Conservation (phyloP, 1,140 invertebrate genomes). For the Psix sp. region DNA sequence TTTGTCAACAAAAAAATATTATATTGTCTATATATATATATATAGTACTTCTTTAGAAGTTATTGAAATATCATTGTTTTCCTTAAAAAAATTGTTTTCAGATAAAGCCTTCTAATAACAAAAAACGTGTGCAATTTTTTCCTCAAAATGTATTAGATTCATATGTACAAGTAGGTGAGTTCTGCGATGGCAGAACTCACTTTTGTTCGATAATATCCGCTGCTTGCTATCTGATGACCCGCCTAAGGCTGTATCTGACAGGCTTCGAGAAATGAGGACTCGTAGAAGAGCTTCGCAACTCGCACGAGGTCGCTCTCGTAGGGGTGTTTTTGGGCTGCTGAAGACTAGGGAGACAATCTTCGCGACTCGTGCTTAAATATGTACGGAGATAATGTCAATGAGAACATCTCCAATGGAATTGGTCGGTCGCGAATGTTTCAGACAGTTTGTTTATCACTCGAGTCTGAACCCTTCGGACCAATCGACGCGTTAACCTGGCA, state of each 20-base stretch:
- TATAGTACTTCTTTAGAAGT: too few relatives aligned
- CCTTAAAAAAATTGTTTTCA: too few relatives aligned
- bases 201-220: slow-evolving; percentile 70
- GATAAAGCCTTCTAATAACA: too few relatives aligned
- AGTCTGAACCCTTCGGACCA: slow-evolving; percentile 66
- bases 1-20: too few relatives aligned
- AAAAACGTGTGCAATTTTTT: too few relatives aligned
- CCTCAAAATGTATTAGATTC: too few relatives aligned
- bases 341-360: slow-evolving; percentile 65
- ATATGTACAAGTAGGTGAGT: too few relatives aligned
- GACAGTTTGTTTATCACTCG: slow-evolving; percentile 75
- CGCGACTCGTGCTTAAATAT: slow-evolving; percentile 75
- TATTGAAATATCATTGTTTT: too few relatives aligned
- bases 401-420: slow-evolving; percentile 67
- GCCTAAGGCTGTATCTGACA: slow-evolving; percentile 76
- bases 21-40: too few relatives aligned
- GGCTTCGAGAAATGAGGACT: slow-evolving; percentile 73
- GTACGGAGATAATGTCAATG: slow-evolving; percentile 75
- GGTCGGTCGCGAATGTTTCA: slow-evolving; percentile 71
- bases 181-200: too few relatives aligned
- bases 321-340: slow-evolving; percentile 41
- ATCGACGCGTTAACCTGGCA: slow-evolving; percentile 52
- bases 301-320: slow-evolving; percentile 47
- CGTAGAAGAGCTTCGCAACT: slow-evolving; percentile 63
- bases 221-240: slow-evolving; percentile 75